These are phyloP conservation scores for Stomatorhinus walkeri DNA, from an alignment of 2,797 vertebrate genomes.

Conservation along the genomic window DNA sequence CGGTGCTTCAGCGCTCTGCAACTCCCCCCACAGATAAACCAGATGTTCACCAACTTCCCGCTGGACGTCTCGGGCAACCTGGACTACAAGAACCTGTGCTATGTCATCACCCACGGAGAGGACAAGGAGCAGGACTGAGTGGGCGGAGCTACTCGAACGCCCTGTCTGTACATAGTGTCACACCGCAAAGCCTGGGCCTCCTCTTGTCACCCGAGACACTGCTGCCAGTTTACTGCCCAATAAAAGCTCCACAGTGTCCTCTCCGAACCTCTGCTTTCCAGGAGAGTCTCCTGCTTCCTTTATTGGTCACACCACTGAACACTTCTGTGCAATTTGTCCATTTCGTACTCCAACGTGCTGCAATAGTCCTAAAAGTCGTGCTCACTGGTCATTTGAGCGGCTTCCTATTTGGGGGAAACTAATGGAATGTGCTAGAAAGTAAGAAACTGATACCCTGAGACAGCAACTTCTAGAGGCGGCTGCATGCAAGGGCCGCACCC, in stretches of 20 bases:
- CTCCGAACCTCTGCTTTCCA: neutral
- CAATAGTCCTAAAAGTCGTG: neutral
- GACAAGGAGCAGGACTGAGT: conserved; percentile 69
- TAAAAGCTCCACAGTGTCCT: neutral
- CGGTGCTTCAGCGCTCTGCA: neutral
- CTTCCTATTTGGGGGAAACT: neutral
- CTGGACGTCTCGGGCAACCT: conserved; percentile 71
- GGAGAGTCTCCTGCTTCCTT: neutral
- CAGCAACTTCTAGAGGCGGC: neutral
- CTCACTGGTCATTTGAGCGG: neutral
- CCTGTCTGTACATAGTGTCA: neutral
- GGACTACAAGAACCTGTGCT: conserved; percentile 73
- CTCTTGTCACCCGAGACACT: neutral
- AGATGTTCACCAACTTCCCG: conserved; percentile 73
- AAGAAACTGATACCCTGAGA: neutral
- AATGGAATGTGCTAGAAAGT: neutral
- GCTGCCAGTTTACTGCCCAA: conserved; percentile 10
- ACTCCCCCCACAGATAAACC: conserved; percentile 56
- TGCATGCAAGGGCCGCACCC: neutral
- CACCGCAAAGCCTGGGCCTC: neutral
- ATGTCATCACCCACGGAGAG: conserved; percentile 74
- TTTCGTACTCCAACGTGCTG: neutral
- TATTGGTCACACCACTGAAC: neutral
- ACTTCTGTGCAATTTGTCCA: neutral
- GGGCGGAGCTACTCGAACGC: neutral